Conservation (phyloP, 2,797 vertebrate genomes). For the Siniperca scherzeri region DNA sequence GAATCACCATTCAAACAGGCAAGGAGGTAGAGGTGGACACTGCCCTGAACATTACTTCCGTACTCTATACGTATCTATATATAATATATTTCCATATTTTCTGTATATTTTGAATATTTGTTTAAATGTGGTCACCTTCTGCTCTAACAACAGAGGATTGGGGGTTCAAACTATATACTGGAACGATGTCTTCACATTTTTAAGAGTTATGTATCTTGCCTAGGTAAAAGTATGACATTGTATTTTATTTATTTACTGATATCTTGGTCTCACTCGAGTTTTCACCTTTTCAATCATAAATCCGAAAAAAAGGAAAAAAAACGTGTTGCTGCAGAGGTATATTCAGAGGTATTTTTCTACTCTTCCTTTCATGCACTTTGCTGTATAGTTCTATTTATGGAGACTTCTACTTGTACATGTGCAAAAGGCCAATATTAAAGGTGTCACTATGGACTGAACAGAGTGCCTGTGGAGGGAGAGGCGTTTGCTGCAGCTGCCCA, state of each 20-base stretch:
- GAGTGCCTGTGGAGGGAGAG: slow-evolving; percentile 70
- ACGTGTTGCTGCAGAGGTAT: slow-evolving; percentile 77
- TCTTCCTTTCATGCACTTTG: slow-evolving; percentile 82
- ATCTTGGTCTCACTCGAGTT: slow-evolving; percentile 76
- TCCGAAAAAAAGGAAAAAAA: slow-evolving; percentile 31
- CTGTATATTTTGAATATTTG: slow-evolving; percentile 92
- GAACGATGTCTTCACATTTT: slow-evolving; percentile 83
- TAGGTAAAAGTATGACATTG: slow-evolving; percentile 78
- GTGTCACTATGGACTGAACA: slow-evolving; percentile 63
- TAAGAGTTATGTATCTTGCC: slow-evolving; percentile 80
- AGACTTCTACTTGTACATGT: slow-evolving; percentile 78
- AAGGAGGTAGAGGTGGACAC: slow-evolving; percentile 63
- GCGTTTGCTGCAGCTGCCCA: slow-evolving; percentile 48
- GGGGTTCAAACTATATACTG: slow-evolving; percentile 70
- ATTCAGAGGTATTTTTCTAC: slow-evolving; percentile 84
- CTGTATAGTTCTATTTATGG: slow-evolving; percentile 79
- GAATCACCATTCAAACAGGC: slow-evolving; percentile 68
- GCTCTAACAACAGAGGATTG: slow-evolving; percentile 68
- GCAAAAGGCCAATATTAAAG: slow-evolving; percentile 70
- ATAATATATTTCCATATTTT: slow-evolving; percentile 89
- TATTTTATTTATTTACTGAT: slow-evolving; percentile 82
- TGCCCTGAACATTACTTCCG: slow-evolving; percentile 85
- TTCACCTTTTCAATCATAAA: slow-evolving; percentile 78
- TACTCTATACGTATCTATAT: slow-evolving; percentile 86
- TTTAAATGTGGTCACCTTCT: slow-evolving; percentile 87